A percentile compares a stretch with the other conserved stretches of the same genome.
Conservation (phyloP, 2,113 vertebrate genomes). For the Damaliscus lunatus region DNA sequence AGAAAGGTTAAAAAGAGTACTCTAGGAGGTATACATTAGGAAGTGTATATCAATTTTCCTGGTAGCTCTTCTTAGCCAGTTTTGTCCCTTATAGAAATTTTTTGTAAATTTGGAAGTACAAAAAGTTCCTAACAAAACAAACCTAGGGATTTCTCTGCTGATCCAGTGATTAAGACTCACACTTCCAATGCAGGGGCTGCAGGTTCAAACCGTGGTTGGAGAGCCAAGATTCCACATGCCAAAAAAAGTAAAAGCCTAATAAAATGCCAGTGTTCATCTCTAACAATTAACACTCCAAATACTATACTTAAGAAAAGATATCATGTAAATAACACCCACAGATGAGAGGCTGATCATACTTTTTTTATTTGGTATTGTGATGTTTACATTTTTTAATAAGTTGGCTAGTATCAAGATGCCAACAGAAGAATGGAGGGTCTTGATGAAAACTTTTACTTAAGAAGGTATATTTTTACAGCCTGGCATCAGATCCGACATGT, state of each 20-base stretch:
- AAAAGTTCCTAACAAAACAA: neutral
- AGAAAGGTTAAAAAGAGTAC: neutral
- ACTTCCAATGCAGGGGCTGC: neutral
- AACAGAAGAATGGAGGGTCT: neutral
- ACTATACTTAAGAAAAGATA: neutral
- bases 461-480: neutral
- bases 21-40: neutral
- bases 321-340: neutral
- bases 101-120: neutral
- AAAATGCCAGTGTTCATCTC: neutral
- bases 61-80: neutral
- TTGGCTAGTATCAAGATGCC: neutral
- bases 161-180: neutral
- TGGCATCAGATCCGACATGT: conserved; percentile 6
- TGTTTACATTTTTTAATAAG: neutral
- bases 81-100: neutral
- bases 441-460: neutral
- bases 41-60: neutral
- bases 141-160: neutral
- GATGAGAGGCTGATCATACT: neutral
- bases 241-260: neutral
- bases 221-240: neutral
- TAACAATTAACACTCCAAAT: neutral
- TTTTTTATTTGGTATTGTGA: neutral
- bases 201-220: neutral